Percentiles rank a stretch among this genome's conserved stretches.
Evolutionary conservation across 1,140 invertebrate genomes (phyloP).

Genomic region (Harlomillsia oculata): DNA sequence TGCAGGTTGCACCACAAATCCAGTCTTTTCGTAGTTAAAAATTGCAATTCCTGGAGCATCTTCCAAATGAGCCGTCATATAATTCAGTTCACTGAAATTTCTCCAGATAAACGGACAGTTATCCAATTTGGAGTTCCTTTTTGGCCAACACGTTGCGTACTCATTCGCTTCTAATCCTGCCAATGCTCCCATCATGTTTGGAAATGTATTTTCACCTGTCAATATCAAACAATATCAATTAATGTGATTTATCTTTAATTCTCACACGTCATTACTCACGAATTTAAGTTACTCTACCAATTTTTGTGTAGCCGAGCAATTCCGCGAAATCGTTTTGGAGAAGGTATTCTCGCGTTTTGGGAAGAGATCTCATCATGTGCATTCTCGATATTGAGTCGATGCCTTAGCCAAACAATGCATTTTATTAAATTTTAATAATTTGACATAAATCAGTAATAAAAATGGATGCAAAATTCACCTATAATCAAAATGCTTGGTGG

Average conservation of each 20-base stretch:
- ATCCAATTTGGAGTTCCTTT: slow-evolving; percentile 36
- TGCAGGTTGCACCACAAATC: slow-evolving; percentile 28
- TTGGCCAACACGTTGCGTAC: slow-evolving; percentile 21
- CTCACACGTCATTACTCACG: no score
- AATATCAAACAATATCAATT: neutral
- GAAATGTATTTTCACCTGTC: slow-evolving; percentile 32
- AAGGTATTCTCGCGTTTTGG: slow-evolving; percentile 41
- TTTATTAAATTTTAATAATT: neutral
- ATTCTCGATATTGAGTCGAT: slow-evolving; percentile 47
- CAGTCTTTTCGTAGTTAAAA: slow-evolving; percentile 40
- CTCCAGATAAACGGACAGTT: slow-evolving; percentile 43
- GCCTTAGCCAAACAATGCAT: slow-evolving; percentile 37
- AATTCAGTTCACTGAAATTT: slow-evolving; percentile 38
- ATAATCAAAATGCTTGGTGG: slow-evolving; percentile 40
- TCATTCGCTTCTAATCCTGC: slow-evolving; percentile 20
- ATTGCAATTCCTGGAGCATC: slow-evolving; percentile 40
- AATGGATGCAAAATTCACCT: slow-evolving; percentile 37
- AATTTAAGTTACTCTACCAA: slow-evolving; percentile 38
- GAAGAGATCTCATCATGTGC: slow-evolving; percentile 46
- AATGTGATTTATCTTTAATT: neutral
- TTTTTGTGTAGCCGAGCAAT: slow-evolving; percentile 35
- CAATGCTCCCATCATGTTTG: slow-evolving; percentile 40
- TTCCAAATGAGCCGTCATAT: slow-evolving; percentile 41
- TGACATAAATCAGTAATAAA: neutral
- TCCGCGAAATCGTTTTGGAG: slow-evolving; percentile 28